Base-by-base conservation (phyloP, 2,113 vertebrate genomes). In the Cebidichthys violaceus region DNA sequence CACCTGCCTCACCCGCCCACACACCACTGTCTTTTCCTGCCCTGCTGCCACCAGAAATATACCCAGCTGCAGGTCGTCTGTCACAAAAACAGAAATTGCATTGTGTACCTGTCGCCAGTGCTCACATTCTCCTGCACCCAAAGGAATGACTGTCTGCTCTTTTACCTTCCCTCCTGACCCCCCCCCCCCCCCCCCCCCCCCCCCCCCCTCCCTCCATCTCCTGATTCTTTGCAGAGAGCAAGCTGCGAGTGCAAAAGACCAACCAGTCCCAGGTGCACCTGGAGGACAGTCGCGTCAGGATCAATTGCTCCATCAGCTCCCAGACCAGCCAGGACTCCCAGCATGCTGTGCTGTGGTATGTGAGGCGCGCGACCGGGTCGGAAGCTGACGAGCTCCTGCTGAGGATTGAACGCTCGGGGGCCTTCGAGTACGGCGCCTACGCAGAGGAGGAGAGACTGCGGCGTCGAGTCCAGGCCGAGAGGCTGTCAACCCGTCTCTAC, bases 261-360 rank as follows among this genome's bases (percentile, higher is more conserved):
- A 97, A 98, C 93, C 94, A 97, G 84, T 97, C 96, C 52, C 96
- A 97, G 86, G 95, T 93, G 4, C 91, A 98, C 82, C 94, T 97
- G 82, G 98, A 99, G 84, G 97, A 97, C 93, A 94, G 96, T 29
- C 96, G 96, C 14, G 97, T 99, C 79, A 94, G 94, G 3, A 93
- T 99, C 85, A 98, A 97, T 92, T 99, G 98, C 92, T 96, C 97
- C 0, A 94, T 99, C 85, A 92, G 95, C 29, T 96, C 97, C 0
- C 97, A 98, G 95, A 99, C 96, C 87, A 97, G 96, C 89, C 91
- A 89, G 0, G 96, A 98, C 88, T 97, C 98, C 0, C 98, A 97
- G 90, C 97, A 98, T 0, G 95, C 97, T 0, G 98, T 99, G 83
- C 92, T 97, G 64, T 99, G 98, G 98, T 99, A 98, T 0, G 96